A percentile compares a stretch with the other conserved stretches of the same genome.
phyloP scores from a whole-genome alignment of 1,140 invertebrate species.

The Halyomorpha halys region DNA sequence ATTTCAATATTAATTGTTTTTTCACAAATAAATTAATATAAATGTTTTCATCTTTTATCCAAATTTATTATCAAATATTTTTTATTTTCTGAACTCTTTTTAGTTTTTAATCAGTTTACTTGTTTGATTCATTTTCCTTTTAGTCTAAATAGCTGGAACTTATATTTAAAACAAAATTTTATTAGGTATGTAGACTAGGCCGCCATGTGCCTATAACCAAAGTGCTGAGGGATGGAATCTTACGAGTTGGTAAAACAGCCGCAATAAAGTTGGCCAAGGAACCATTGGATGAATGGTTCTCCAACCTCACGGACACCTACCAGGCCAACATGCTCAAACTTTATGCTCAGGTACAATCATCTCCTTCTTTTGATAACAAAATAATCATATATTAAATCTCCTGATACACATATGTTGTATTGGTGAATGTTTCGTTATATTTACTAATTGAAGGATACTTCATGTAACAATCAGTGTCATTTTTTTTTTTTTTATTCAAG shows the following conservation, averaged over 20 bases:
- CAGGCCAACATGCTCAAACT: constrained; percentile 70
- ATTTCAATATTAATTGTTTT: too few relatives aligned
- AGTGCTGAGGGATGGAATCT: constrained; percentile 73
- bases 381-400: too few relatives aligned
- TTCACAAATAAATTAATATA: too few relatives aligned
- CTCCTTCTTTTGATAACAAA: too few relatives aligned
- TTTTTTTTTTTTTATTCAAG: too few relatives aligned
- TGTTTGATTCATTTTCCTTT: not conserved
- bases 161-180: constrained; percentile 24
- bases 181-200: constrained; percentile 69
- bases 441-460: too few relatives aligned
- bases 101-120: too few relatives aligned
- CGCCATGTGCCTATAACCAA: constrained; percentile 78
- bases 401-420: too few relatives aligned
- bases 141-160: not conserved
- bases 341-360: constrained; percentile 60
- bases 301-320: constrained; percentile 64
- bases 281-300: constrained; percentile 85
- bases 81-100: not conserved
- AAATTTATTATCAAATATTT: too few relatives aligned
- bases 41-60: too few relatives aligned
- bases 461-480: too few relatives aligned
- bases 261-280: constrained; percentile 52
- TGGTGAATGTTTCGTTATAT: too few relatives aligned
- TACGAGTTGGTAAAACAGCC: constrained; percentile 66